Conservation (phyloP, 2,888 invertebrate species). For the Drosophila colorata region DNA sequence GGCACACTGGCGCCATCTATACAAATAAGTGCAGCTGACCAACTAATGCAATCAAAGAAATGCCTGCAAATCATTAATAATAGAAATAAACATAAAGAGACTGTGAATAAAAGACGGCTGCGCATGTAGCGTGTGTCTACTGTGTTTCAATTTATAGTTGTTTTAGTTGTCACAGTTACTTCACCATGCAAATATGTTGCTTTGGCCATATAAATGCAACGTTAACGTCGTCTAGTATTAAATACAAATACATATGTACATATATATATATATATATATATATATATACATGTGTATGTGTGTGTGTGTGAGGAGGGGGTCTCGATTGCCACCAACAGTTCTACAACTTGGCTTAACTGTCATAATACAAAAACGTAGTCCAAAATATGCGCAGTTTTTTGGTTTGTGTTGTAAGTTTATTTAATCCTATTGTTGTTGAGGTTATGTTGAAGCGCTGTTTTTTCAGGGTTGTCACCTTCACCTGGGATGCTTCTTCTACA, state of each 20-base stretch:
- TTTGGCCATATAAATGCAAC: conserved; percentile 69
- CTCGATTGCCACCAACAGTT: not conserved
- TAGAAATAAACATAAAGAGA: not conserved
- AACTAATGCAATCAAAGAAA: conserved; percentile 1
- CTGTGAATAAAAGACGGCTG: not conserved
- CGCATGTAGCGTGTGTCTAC: conserved; percentile 37
- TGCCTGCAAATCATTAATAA: not conserved
- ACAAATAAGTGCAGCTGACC: not conserved
- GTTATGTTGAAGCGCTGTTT: not conserved
- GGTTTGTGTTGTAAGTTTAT: not conserved
- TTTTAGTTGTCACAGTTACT: conserved; percentile 63
- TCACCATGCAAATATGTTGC: conserved; percentile 78
- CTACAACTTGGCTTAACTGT: not conserved
- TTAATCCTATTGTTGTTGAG: not conserved
- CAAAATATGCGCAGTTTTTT: not conserved
- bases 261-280: not conserved
- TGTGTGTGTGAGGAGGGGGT: not conserved
- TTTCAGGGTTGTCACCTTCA: not conserved
- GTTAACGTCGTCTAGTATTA: conserved; percentile 23
- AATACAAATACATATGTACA: not conserved
- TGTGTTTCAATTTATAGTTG: conserved; percentile 49
- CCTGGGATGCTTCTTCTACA: not conserved
- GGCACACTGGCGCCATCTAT: conserved; percentile 21
- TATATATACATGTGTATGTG: not conserved
- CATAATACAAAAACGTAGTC: not conserved